These are phyloP conservation scores for Microcebus griseorufus DNA, from an alignment of 2,113 vertebrate species.

Conservation along the genomic window DNA sequence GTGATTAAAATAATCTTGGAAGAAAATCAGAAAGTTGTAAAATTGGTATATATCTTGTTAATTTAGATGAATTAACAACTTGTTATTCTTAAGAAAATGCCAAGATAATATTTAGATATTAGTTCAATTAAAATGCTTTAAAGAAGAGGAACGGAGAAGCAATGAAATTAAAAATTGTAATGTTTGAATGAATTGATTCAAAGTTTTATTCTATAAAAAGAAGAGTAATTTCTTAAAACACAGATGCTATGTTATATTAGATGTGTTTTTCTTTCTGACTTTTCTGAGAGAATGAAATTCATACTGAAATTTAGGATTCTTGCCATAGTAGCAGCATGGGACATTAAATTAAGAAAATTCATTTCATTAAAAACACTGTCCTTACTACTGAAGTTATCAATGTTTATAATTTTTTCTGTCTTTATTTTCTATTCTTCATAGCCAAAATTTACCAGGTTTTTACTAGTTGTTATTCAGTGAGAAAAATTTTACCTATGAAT, in stretches of 20 bases:
- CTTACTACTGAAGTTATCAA: not conserved
- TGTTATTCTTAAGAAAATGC: not conserved
- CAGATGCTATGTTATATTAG: not conserved
- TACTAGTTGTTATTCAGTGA: not conserved
- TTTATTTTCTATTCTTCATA: not conserved
- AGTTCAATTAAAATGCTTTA: constrained; percentile 11
- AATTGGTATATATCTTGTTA: not conserved
- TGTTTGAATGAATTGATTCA: not conserved
- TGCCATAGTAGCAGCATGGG: not conserved
- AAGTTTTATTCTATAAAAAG: not conserved
- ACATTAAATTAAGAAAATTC: constrained; percentile 19
- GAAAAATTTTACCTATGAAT: not conserved
- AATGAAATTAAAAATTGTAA: not conserved
- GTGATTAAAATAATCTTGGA: not conserved
- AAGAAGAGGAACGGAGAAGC: not conserved
- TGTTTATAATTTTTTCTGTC: not conserved
- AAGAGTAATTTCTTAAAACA: constrained; percentile 12
- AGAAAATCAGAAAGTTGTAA: not conserved
- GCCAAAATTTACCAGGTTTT: not conserved
- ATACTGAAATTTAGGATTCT: not conserved
- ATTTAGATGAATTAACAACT: not conserved
- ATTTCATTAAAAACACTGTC: not conserved
- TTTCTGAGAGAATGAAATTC: not conserved
- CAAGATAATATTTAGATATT: not conserved
- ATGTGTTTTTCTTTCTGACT: not conserved